phyloP scores from a whole-genome alignment of 2,797 vertebrate species.

The Nyctalus aviator region DNA sequence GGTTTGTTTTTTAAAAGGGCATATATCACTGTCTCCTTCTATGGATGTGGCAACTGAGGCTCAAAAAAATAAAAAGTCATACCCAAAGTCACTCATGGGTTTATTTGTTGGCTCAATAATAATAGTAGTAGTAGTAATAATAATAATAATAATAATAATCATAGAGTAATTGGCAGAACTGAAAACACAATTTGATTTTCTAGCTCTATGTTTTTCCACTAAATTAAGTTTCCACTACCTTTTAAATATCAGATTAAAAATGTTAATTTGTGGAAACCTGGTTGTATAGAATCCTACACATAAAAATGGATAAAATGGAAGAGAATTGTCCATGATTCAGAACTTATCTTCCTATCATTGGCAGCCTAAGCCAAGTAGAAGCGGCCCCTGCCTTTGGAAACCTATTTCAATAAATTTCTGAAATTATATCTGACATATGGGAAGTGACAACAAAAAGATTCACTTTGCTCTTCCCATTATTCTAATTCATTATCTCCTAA shows the following conservation, averaged over 20 bases:
- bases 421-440: not conserved
- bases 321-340: not conserved
- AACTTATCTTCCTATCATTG: not conserved
- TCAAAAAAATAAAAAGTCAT: not conserved
- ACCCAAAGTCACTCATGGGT: not conserved
- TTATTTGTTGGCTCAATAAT: not conserved
- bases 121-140: too few species aligned
- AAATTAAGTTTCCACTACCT: not conserved
- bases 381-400: not conserved
- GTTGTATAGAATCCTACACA: not conserved
- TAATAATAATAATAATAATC: not conserved
- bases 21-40: not conserved
- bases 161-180: not conserved
- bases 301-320: not conserved
- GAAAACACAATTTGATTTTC: constrained; percentile 22
- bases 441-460: constrained; percentile 4
- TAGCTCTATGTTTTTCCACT: not conserved
- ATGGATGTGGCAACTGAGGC: not conserved
- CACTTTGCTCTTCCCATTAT: not conserved
- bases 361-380: not conserved
- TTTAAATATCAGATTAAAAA: constrained; percentile 19
- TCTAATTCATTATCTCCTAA: not conserved
- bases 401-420: not conserved
- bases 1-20: not conserved
- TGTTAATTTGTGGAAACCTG: not conserved